phyloP scores from a whole-genome alignment of 2,888 invertebrate species.

The Deilephila elpenor region DNA sequence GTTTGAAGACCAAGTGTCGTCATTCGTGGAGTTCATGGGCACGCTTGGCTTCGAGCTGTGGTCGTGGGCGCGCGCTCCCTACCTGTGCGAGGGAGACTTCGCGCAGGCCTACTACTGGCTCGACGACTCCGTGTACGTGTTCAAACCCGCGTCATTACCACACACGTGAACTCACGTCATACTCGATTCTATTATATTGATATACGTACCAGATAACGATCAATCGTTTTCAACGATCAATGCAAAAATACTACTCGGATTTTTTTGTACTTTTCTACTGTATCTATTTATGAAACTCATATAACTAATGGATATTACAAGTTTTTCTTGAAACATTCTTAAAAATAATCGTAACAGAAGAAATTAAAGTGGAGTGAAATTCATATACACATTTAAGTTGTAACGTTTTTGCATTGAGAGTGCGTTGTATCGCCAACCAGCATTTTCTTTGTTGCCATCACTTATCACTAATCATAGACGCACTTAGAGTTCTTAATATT shows the following conservation, averaged over 20 bases:
- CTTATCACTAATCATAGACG: not conserved
- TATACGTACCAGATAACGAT: not conserved
- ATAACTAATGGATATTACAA: no score
- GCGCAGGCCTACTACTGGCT: conserved; percentile 96
- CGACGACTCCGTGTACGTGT: conserved; percentile 94
- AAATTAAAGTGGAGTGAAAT: not conserved
- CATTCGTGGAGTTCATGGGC: conserved; percentile 85
- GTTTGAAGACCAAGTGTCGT: conserved; percentile 92
- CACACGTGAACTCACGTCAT: not conserved
- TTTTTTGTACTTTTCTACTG: not conserved
- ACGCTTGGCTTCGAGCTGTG: conserved; percentile 92
- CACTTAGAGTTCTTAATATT: not conserved
- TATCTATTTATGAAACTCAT: no score
- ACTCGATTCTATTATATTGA: not conserved
- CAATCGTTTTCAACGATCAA: conserved; percentile 2
- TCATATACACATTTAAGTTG: not conserved
- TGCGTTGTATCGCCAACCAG: not conserved
- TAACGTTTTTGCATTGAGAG: not conserved
- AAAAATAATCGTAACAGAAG: no score
- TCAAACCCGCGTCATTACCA: conserved; percentile 70
- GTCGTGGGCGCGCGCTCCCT: conserved; percentile 96
- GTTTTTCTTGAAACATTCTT: no score
- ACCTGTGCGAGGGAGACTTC: conserved; percentile 98
- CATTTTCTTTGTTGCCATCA: conserved; percentile 21
- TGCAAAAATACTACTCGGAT: not conserved